Percentiles rank a stretch among this genome's conserved stretches.
phyloP scores from a whole-genome alignment of 2,113 vertebrate species.

The Anarrhichthys ocellatus region DNA sequence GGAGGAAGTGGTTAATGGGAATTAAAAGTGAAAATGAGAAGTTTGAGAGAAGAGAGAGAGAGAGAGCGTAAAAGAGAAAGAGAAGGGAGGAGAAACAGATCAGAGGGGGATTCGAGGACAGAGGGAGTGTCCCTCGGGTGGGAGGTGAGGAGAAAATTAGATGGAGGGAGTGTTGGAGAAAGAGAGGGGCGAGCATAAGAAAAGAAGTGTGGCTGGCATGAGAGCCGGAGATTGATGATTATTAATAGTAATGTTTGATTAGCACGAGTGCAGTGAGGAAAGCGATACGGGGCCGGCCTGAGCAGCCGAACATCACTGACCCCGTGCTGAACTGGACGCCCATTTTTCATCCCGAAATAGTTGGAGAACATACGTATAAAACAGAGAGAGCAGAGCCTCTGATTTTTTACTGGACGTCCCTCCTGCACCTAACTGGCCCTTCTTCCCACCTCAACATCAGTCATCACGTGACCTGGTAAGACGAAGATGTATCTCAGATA shows the following conservation, averaged over 20 bases:
- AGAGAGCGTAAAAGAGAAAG: slow-evolving; percentile 5
- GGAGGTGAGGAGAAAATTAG: slow-evolving; percentile 46
- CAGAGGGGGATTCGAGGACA: slow-evolving; percentile 43
- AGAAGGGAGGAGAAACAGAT: slow-evolving; percentile 15
- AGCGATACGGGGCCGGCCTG: slow-evolving; percentile 17
- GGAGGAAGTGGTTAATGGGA: slow-evolving; percentile 26
- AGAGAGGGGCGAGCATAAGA: slow-evolving; percentile 36
- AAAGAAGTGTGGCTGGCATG: slow-evolving; percentile 25
- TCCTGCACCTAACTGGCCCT: slow-evolving; percentile 18
- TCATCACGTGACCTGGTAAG: slow-evolving; percentile 50
- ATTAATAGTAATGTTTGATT: slow-evolving; percentile 72
- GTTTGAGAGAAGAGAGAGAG: slow-evolving; percentile 39
- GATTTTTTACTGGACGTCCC: slow-evolving; percentile 35
- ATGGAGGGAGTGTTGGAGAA: slow-evolving; percentile 8
- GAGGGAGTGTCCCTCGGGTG: slow-evolving; percentile 37
- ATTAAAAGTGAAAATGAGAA: slow-evolving; percentile 60
- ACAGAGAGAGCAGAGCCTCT: slow-evolving; percentile 41
- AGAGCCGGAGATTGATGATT: slow-evolving; percentile 44
- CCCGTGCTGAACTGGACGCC: slow-evolving; percentile 14
- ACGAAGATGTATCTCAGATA: slow-evolving; percentile 1
- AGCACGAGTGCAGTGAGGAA: slow-evolving; percentile 36
- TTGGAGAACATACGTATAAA: slow-evolving; percentile 57
- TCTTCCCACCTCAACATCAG: neutral
- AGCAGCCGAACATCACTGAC: slow-evolving; percentile 8
- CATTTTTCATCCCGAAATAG: slow-evolving; percentile 63